A percentile compares a stretch with the other conserved stretches of the same genome.
Evolutionary conservation across 1,140 invertebrate genomes (phyloP).

Genomic region (Dinothrombium tinctorium): DNA sequence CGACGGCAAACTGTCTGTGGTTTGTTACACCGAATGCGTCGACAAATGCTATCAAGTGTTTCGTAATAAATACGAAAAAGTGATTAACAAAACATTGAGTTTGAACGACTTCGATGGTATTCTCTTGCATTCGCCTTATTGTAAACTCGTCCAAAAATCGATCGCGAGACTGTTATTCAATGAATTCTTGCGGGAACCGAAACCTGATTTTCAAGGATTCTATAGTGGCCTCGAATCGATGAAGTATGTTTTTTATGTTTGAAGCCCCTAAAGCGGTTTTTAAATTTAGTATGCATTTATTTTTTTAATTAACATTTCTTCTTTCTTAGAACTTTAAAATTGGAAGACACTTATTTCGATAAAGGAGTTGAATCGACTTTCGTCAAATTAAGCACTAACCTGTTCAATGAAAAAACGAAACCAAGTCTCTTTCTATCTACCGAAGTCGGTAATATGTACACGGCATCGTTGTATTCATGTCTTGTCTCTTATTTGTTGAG

Average conservation of each 20-base stretch:
- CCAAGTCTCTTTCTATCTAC: slow-evolving; percentile 61
- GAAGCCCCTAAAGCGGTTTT: slow-evolving; percentile 19
- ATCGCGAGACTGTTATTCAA: slow-evolving; percentile 64
- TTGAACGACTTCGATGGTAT: slow-evolving; percentile 52
- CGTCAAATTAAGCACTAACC: slow-evolving; percentile 39
- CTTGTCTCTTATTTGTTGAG: slow-evolving; percentile 55
- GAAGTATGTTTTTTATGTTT: too few species aligned
- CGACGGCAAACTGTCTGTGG: slow-evolving; percentile 79
- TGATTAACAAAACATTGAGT: background rate
- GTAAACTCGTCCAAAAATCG: slow-evolving; percentile 92
- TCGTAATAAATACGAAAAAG: background rate
- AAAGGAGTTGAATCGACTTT: slow-evolving; percentile 68
- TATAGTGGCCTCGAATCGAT: slow-evolving; percentile 36
- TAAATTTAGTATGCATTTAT: background rate
- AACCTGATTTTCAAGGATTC: slow-evolving; percentile 24
- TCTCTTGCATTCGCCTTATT: slow-evolving; percentile 89
- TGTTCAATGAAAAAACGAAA: slow-evolving; percentile 62
- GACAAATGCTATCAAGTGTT: slow-evolving; percentile 78
- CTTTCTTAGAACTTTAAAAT: slow-evolving; percentile 34
- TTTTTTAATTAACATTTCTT: slow-evolving; percentile 8
- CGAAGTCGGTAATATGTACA: slow-evolving; percentile 97
- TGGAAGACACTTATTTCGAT: slow-evolving; percentile 72
- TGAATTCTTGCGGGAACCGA: slow-evolving; percentile 31
- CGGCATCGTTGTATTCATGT: slow-evolving; percentile 80
- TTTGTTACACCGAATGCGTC: slow-evolving; percentile 76